Evolutionary conservation across 2,113 vertebrate genomes (phyloP), one percentile per base, ranked within the genome.

Genomic region (Phaethon lepturus): DNA sequence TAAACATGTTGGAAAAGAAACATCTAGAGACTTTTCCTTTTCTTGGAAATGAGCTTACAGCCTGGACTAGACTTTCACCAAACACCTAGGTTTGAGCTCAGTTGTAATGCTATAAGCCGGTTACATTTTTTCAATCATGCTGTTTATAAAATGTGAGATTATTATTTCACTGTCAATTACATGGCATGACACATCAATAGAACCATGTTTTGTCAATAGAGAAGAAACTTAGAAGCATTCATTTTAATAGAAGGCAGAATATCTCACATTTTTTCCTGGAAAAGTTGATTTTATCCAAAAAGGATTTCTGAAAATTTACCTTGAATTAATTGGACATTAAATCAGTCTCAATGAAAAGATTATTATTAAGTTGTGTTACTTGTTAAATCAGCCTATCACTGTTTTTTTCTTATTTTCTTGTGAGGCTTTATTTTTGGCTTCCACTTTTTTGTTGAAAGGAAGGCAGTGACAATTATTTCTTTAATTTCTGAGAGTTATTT

Each of bases 381-480:
- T 73, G 33, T 35, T 95, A 93, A 67, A 81, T 85, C 53, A 88
- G 13, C 13, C 68, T 35, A 40, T 64, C 26, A n/a, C 10, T 87
- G 42, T 45, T 62, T 81, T 80, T 74, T 73, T 38, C 7, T 3
- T 63, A 72, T 69, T 81, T n/a, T 8, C 25, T 56, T 71, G 4
- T 60, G 29, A 62, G 10, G 4, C 3, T 78, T 79, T 60, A 7
- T 62, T 77, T 79, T 79, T 58, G 15, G 20, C 10, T 49, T 82
- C 52, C 45, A 5, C 16, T 45, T 47, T 52, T 74, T 85, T 42
- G 4, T 7, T 4, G 81, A 68, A 23, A 67, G 4, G 0, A 77
- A 89, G 16, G 47, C 94, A 86, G 74, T 86, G 93, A 86, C 95
- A 94, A 93, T 97, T 95, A 97, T 96, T 93, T 96, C 96, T 89